Conservation (phyloP, 2,113 vertebrate genomes). For the Talpa occidentalis region DNA sequence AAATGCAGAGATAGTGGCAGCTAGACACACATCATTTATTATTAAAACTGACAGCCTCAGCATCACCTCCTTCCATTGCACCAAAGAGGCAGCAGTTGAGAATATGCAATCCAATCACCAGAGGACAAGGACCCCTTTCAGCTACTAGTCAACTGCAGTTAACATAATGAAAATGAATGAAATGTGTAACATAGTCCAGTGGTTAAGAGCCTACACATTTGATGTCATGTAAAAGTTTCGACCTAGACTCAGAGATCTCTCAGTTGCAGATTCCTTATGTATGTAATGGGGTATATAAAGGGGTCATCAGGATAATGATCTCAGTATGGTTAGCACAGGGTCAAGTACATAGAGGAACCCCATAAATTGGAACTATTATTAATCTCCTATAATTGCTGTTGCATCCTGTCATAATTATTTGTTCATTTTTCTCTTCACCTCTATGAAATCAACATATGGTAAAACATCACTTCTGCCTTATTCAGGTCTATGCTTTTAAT, state of each 20-base stretch:
- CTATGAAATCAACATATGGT: not conserved
- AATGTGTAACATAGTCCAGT: not conserved
- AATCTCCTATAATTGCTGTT: not conserved
- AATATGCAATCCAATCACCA: not conserved
- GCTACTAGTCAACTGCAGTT: not conserved
- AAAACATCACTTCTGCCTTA: not conserved
- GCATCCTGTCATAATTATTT: not conserved
- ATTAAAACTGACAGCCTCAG: not conserved
- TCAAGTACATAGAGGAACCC: not conserved
- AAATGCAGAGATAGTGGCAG: not conserved
- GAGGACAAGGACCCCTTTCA: not conserved
- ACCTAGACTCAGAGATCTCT: not conserved
- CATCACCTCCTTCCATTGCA: not conserved
- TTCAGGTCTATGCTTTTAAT: not conserved
- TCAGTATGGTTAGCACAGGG: not conserved
- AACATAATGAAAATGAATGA: not conserved
- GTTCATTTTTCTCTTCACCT: conserved; percentile 15
- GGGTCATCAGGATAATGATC: not conserved
- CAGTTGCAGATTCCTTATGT: not conserved
- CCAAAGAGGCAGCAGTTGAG: not conserved
- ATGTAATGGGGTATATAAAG: too few species aligned
- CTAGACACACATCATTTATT: not conserved
- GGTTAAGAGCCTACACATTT: not conserved
- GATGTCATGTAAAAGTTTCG: not conserved
- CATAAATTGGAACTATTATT: not conserved